Base-by-base conservation (phyloP, 2,113 vertebrate genomes). In the Riparia riparia region DNA sequence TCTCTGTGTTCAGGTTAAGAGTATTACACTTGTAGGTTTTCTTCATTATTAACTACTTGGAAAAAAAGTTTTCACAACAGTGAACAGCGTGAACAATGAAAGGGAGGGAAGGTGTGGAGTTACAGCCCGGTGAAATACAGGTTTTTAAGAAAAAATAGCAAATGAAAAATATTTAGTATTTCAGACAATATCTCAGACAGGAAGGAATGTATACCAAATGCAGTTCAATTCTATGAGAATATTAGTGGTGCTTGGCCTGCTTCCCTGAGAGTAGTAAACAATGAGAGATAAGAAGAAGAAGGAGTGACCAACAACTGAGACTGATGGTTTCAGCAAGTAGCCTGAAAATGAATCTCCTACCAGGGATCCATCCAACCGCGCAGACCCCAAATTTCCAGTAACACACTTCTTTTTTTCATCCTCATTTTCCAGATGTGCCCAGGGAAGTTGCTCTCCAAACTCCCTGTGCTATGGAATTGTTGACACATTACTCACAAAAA, bases 1-100 rank as follows among this genome's bases (percentile, higher is more conserved):
- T 86, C 97, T 92, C 96, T 98, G 97, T 96, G 82, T 97, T 97
- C 76, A 86, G 78, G 80, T 64, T 82, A 58, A 97, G 95, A 97
- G 94, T 77, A 97, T 76, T 88, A 51, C 54, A 68, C 56, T 86
- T 97, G 94, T 95, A 97, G 91, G 92, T 83, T 96, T 97, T 97
- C 97, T 97, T 97, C 96, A 81, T 89, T 97, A 96, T 86, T 97
- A 97, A 97, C 94, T 65, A 49, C 73, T 80, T 61, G 90, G 95
- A 89, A 96, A 97, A 95, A 84, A 89, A 92, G 95, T 96, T 97
- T 97, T 97, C 91, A 96, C 53, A 86, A 80, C 84, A 80, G 71
- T 44, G 80, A 95, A 89, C 80, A 95, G 71, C 95, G 97, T 95
- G 86, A 97, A 94, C 74, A 92, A 83, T 60, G 69, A 96, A 97